Base-by-base conservation (phyloP, 1,140 invertebrate species). In the Probaryconus sp. region DNA sequence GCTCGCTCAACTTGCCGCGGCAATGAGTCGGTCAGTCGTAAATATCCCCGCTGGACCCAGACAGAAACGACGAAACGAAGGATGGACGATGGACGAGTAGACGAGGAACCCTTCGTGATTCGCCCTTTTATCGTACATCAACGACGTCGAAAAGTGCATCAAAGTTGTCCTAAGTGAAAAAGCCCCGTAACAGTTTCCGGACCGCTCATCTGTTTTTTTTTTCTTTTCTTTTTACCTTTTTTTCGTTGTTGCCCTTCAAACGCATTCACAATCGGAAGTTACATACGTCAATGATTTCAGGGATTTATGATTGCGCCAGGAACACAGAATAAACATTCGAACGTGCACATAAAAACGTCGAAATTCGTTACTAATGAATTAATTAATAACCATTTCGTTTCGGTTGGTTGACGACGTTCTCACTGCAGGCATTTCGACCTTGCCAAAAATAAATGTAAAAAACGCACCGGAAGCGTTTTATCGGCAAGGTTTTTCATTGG, bases 1-100 rank as follows among this genome's bases (percentile, higher is more conserved):
- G 81, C 79, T 87, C 82, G 85, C 85, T 87, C 86, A 83, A 86
- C 82, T 87, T 82, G 78, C 83, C 80, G 83, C 81, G 80, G 80
- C 85, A 86, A 87, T 87, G 85, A 87, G 79, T 86, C 81, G 85
- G 85, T 85, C 85, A 87, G 84, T 87, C 85, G 85, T 88, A 88
- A 88, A 88, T 88, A 86, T 87, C 80, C n/a, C 79, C 63, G 58
- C 69, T 61, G 71, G 74, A 74, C 64, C 73, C 43, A 63, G 69
- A 79, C 73, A 79, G 73, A 71, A 74, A 58, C 55, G 65, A 74
- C 64, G 69, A 78, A 68, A 48, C 40, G 69, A 76, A 55, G 73
- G 77, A 80, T 67, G 56, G 79, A 81, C 77, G n/a, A n/a, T n/a
- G 79, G 74, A 79, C 64, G 58, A 45, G 42, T 21, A 30, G 38